Conservation (phyloP, 2,888 invertebrate genomes). For the Erpobdella octoculata region DNA sequence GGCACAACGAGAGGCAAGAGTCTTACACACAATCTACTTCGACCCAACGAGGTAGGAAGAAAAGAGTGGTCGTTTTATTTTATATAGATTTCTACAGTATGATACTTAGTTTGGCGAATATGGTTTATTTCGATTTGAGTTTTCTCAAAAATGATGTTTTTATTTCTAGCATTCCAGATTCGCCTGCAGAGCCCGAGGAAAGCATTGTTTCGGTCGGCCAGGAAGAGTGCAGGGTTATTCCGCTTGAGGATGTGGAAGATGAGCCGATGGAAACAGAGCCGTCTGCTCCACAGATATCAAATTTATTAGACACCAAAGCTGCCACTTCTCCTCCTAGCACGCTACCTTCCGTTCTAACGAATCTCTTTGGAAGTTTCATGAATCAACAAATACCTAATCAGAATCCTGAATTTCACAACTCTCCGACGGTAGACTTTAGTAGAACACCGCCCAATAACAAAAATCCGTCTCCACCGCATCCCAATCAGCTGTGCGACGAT, state of each 20-base stretch:
- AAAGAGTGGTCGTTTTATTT: slow-evolving; percentile 32
- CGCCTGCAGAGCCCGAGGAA: slow-evolving; percentile 8
- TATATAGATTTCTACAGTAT: background rate
- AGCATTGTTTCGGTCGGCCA: background rate
- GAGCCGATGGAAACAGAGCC: background rate
- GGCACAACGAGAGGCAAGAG: slow-evolving; percentile 73
- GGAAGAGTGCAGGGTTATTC: slow-evolving; percentile 9
- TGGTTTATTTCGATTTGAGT: background rate
- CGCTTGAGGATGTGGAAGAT: slow-evolving; percentile 13
- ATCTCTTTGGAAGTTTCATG: slow-evolving; percentile 11
- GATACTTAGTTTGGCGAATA: background rate
- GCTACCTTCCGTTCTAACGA: background rate
- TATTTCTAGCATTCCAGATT: slow-evolving; percentile 6
- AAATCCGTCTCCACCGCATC: background rate
- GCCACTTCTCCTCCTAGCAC: background rate
- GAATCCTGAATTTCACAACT: background rate
- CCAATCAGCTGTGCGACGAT: too few species aligned
- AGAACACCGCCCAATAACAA: background rate
- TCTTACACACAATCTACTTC: slow-evolving; percentile 58
- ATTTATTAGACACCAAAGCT: background rate
- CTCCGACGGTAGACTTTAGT: too few species aligned
- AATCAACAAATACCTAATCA: background rate
- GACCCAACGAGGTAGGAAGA: too few species aligned
- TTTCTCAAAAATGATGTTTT: background rate
- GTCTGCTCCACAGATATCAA: background rate